Conservation (phyloP, 1,140 invertebrate species). For the Apis florea region DNA sequence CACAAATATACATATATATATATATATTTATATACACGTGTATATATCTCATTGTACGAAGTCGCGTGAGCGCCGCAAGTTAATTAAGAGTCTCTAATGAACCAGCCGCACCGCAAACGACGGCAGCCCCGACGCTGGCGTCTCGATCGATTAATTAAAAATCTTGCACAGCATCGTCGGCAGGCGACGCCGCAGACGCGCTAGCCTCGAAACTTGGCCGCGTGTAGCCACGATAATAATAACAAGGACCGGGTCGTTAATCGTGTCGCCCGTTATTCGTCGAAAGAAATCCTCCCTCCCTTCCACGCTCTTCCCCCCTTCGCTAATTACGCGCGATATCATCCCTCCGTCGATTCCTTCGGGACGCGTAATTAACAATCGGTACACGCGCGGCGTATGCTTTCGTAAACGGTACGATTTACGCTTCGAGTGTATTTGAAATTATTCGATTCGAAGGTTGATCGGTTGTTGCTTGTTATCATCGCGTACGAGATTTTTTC, state of each 20-base stretch:
- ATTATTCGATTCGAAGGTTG: neutral
- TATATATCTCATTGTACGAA: constrained; percentile 72
- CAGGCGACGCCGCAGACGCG: constrained; percentile 43
- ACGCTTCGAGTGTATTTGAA: neutral
- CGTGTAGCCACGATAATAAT: constrained; percentile 34
- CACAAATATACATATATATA: constrained; percentile 8
- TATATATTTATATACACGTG: neutral
- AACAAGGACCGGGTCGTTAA: constrained; percentile 42
- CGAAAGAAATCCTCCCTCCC: neutral
- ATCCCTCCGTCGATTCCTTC: neutral
- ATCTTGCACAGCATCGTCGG: constrained; percentile 71
- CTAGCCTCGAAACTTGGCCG: constrained; percentile 30
- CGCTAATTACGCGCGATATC: constrained; percentile 33
- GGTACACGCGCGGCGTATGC: neutral
- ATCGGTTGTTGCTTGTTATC: neutral
- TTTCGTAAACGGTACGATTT: constrained; percentile 8
- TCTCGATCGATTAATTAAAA: constrained; percentile 80
- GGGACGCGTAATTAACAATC: constrained; percentile 26
- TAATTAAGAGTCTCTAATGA: constrained; percentile 80
- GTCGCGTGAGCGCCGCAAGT: constrained; percentile 78
- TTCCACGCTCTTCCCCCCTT: too few relatives aligned
- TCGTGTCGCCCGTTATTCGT: constrained; percentile 9
- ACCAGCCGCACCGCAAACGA: constrained; percentile 77
- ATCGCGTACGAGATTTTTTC: neutral
- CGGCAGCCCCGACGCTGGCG: constrained; percentile 71